phyloP scores from a whole-genome alignment of 2,888 invertebrate species.

The Campopleginae sp. region DNA sequence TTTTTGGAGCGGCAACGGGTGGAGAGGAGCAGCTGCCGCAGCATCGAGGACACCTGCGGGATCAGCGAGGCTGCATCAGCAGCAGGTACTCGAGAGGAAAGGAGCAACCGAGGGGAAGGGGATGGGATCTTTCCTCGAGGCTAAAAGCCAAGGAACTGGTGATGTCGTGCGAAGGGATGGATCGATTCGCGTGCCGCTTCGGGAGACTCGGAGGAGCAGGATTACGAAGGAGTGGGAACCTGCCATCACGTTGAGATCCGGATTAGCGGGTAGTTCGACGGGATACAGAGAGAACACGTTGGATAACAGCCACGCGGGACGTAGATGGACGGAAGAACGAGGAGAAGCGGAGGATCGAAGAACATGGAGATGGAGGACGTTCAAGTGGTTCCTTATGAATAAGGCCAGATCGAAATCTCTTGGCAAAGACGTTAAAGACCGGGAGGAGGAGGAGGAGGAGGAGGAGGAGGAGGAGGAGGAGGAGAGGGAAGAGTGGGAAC shows the following conservation, averaged over 20 bases:
- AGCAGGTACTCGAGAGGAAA: slow-evolving; percentile 59
- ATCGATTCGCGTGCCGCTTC: slow-evolving; percentile 47
- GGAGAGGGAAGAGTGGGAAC: not conserved
- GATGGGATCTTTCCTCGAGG: slow-evolving; percentile 11
- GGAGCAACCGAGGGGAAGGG: slow-evolving; percentile 22
- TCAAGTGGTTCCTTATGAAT: not conserved
- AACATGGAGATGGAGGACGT: not conserved
- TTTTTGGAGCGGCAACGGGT: slow-evolving; percentile 14
- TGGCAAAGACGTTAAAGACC: not conserved
- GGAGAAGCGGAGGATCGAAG: not conserved
- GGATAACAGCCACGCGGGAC: slow-evolving; percentile 17
- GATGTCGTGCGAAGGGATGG: slow-evolving; percentile 11
- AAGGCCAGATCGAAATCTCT: not conserved
- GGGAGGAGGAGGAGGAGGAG: not conserved
- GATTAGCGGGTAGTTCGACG: slow-evolving; percentile 42
- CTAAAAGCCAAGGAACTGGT: slow-evolving; percentile 48
- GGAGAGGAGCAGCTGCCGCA: slow-evolving; percentile 53
- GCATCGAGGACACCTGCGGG: slow-evolving; percentile 46
- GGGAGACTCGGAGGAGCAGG: slow-evolving; percentile 11
- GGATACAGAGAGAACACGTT: slow-evolving; percentile 21
- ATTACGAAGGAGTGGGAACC: slow-evolving; percentile 31
- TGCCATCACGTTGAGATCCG: slow-evolving; percentile 20
- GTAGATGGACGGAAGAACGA: not conserved
- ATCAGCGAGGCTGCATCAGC: slow-evolving; percentile 46
- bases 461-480: not conserved